Conservation (phyloP, 2,797 vertebrate genomes). For the Acipenser ruthenus region DNA sequence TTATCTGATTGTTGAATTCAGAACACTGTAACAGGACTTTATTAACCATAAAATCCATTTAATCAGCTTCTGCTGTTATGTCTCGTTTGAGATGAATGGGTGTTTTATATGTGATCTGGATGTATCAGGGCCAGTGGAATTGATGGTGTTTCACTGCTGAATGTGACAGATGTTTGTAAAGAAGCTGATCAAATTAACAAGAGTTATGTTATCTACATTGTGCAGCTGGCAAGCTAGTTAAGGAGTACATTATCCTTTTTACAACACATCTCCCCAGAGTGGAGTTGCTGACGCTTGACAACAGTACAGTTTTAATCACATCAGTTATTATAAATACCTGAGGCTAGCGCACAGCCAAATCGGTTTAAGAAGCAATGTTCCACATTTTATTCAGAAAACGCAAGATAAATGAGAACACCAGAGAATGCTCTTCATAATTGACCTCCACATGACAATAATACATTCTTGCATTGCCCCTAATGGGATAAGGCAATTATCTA, state of each 20-base stretch:
- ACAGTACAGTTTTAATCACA: not conserved
- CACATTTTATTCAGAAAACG: not conserved
- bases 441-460: not conserved
- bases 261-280: not conserved
- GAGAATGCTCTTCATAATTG: not conserved
- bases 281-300: not conserved
- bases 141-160: not conserved
- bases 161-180: constrained; percentile 3
- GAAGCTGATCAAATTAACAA: not conserved
- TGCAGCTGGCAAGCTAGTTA: not conserved
- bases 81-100: not conserved
- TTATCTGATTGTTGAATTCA: not conserved
- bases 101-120: not conserved
- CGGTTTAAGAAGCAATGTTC: not conserved
- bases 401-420: not conserved
- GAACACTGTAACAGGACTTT: not conserved
- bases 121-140: not conserved
- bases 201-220: not conserved
- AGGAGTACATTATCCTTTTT: not conserved
- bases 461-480: not conserved
- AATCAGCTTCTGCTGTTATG: not conserved
- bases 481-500: not conserved
- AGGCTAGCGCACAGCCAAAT: not conserved
- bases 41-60: not conserved
- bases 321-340: not conserved